Evolutionary conservation across 2,888 invertebrate genomes (phyloP).

Genomic region (Pseudanteris insignis): DNA sequence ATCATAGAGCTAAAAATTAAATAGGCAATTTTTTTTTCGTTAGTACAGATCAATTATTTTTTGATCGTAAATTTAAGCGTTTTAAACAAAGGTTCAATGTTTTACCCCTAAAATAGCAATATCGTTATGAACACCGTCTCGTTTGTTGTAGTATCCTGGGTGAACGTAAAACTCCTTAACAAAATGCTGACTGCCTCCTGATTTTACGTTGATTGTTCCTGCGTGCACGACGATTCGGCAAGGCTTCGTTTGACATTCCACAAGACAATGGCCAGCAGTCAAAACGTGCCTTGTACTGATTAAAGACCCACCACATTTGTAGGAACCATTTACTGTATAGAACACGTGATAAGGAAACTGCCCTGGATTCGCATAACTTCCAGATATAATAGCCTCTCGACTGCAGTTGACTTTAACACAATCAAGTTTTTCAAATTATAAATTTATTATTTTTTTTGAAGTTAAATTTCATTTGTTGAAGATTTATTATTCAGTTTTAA

Average conservation of each 20-base stretch:
- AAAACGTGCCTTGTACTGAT: slow-evolving; percentile 1
- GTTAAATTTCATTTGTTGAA: too few relatives aligned
- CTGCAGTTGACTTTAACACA: too few relatives aligned
- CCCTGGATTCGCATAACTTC: too few relatives aligned
- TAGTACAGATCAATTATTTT: not conserved
- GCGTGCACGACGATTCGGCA: not conserved
- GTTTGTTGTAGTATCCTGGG: slow-evolving; percentile 1
- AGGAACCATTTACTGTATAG: not conserved
- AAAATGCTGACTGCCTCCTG: not conserved
- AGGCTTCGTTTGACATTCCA: not conserved
- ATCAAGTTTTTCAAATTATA: too few relatives aligned
- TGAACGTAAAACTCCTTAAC: not conserved
- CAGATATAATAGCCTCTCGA: too few relatives aligned
- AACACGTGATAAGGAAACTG: too few relatives aligned
- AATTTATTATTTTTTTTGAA: too few relatives aligned
- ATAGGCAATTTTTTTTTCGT: not conserved
- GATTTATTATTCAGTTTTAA: too few relatives aligned
- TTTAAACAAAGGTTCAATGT: too few relatives aligned
- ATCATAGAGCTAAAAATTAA: not conserved
- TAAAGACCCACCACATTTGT: slow-evolving; percentile 7
- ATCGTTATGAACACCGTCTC: too few relatives aligned
- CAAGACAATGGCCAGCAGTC: slow-evolving; percentile 9
- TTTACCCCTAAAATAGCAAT: too few relatives aligned
- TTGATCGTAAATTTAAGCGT: too few relatives aligned
- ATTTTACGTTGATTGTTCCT: not conserved